Conservation (phyloP, 2,888 invertebrate species). For the Hemaris fuciformis region DNA sequence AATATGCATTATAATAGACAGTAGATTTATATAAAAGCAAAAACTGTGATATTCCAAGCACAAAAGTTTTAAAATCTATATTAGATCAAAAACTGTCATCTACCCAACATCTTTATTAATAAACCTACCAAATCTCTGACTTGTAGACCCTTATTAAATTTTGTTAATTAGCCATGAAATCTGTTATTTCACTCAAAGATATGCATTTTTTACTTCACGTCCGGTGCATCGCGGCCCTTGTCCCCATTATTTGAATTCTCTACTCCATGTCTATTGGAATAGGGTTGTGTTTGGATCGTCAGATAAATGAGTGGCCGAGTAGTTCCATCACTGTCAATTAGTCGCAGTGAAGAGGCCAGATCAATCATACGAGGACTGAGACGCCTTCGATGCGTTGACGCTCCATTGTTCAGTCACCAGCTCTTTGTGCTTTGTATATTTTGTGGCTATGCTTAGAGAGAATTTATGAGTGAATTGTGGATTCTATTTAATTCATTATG, state of each 20-base stretch:
- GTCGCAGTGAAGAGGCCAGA: slow-evolving; percentile 71
- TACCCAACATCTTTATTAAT: background rate
- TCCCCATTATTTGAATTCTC: slow-evolving; percentile 11
- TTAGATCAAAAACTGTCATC: background rate
- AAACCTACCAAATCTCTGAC: background rate
- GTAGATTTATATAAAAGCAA: no score
- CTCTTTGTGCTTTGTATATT: slow-evolving; percentile 5
- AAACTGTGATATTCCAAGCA: background rate
- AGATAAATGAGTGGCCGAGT: slow-evolving; percentile 49
- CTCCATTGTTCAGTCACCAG: slow-evolving; percentile 7
- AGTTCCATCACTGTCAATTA: slow-evolving; percentile 82
- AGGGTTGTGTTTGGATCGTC: slow-evolving; percentile 33
- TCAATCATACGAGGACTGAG: slow-evolving; percentile 64
- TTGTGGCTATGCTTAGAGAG: no score
- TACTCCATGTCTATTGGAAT: slow-evolving; percentile 32
- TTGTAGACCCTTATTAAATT: slow-evolving; percentile 2
- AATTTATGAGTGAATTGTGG: background rate
- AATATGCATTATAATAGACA: no score
- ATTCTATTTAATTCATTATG: background rate
- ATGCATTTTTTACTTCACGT: slow-evolving; percentile 49
- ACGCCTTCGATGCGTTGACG: slow-evolving; percentile 1
- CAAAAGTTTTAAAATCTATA: background rate
- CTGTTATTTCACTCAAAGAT: slow-evolving; percentile 43
- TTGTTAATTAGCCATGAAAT: slow-evolving; percentile 44
- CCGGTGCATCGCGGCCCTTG: slow-evolving; percentile 30